Base-by-base conservation (phyloP, 2,113 vertebrate species). In the Leuciscus idus region DNA sequence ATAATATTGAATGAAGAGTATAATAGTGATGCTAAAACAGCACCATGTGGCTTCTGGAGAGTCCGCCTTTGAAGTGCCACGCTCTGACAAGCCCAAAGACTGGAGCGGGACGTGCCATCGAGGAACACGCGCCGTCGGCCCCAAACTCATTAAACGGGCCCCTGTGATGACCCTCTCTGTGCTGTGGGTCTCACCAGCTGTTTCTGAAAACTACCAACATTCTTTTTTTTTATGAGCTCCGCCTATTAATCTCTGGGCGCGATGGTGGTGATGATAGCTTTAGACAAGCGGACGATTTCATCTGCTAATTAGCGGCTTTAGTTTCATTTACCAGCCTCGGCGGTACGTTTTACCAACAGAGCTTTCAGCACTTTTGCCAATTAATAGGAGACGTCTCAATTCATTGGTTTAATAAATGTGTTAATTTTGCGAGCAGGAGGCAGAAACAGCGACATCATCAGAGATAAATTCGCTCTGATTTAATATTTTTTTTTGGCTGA, bases 391-490 rank as follows among this genome's bases (percentile, higher is more conserved):
- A 91, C 90, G 92, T 93, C 91, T 93, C 90, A 92, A 92, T 89
- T 92, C 90, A 81, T 87, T 90, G 92, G 91, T 94, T 95, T 94
- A 94, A 95, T 94, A 94, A 94, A 94, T 93, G 92, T 92, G 91
- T 93, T 94, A 91, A 95, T 94, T 93, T 91, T 68, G 86, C 91
- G 79, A 91, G 92, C 92, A 90, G 88, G 87, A 86, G 90, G 92
- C 91, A 88, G 90, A 92, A 91, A 93, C 92, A 92, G 90, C 88
- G 91, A 87, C 92, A 91, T 91, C 90, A 87, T 86, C 89, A 73
- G 91, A 93, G 92, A 94, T 92, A 88, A 92, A 93, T 94, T 90
- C 90, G 85, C 55, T 64, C 90, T 93, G 91, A 93, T 94, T 94
- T 92, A 92, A 91, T 92, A 90, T 90, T 89, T 33, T 33, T 33